Percentiles rank a stretch among this genome's conserved stretches.
phyloP scores from a whole-genome alignment of 2,113 vertebrate species.

The Pseudopodoces humilis region DNA sequence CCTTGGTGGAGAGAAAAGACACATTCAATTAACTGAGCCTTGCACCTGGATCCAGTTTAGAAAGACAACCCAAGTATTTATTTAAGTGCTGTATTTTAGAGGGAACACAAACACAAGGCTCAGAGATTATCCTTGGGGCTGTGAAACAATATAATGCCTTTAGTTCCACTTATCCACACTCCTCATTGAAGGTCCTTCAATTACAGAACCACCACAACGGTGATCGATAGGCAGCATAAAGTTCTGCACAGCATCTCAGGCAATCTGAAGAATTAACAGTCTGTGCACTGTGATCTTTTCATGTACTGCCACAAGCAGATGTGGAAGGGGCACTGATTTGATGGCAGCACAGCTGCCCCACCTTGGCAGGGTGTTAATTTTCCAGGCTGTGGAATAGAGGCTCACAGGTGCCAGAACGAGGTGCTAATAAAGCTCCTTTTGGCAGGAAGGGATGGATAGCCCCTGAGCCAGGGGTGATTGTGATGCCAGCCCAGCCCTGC shows the following conservation, averaged over 20 bases:
- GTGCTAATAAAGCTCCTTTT: background rate
- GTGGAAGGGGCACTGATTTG: background rate
- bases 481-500: background rate
- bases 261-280: conserved; percentile 5
- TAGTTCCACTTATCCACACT: background rate
- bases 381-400: background rate
- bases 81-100: background rate
- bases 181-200: background rate
- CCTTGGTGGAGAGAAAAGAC: background rate
- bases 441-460: background rate
- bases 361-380: background rate
- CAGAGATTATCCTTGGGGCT: background rate
- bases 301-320: background rate
- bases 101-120: background rate
- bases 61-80: background rate
- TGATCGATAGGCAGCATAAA: background rate
- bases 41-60: background rate
- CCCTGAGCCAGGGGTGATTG: background rate
- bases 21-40: background rate
- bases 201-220: background rate
- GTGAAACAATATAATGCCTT: background rate
- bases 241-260: background rate
- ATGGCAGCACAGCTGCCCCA: background rate
- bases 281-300: conserved; percentile 7
- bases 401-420: background rate